These are phyloP conservation scores for Psammodynastes pulverulentus DNA, from an alignment of 2,113 vertebrate genomes.

Conservation along the genomic window DNA sequence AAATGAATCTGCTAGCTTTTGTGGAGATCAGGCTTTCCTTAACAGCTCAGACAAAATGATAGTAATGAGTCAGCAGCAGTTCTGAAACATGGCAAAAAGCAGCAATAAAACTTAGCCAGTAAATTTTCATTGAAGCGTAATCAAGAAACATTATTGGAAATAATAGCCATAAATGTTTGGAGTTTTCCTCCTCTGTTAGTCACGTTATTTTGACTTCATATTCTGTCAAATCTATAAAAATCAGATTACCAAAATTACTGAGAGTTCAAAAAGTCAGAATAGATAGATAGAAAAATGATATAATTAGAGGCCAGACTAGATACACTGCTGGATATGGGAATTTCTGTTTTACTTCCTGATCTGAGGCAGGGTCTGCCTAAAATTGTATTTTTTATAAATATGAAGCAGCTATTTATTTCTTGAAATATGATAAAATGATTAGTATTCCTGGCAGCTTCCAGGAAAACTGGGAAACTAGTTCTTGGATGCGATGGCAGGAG, in stretches of 20 bases:
- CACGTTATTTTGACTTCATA: not conserved
- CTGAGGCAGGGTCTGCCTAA: not conserved
- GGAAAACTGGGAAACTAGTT: not conserved
- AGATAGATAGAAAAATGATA: not conserved
- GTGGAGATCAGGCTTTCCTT: not conserved
- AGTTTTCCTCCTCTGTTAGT: not conserved
- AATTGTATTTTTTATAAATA: not conserved
- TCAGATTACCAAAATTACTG: not conserved
- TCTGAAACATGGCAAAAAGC: not conserved
- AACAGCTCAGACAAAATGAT: constrained; percentile 1
- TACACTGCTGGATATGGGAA: not conserved
- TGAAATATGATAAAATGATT: not conserved
- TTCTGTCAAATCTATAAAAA: not conserved
- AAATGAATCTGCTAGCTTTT: not conserved
- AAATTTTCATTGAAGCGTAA: not conserved
- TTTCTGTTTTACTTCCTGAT: not conserved
- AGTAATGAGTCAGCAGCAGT: not conserved
- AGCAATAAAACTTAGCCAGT: constrained; percentile 4
- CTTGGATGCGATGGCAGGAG: not conserved
- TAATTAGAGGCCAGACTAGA: not conserved
- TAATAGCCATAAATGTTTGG: not conserved
- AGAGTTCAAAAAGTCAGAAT: not conserved
- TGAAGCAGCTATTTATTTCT: not conserved
- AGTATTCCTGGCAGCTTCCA: not conserved
- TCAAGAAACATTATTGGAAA: not conserved